Evolutionary conservation across 2,888 invertebrate species (phyloP), one percentile per base, ranked within the genome.

Genomic region (Drosophila maculinotata): DNA sequence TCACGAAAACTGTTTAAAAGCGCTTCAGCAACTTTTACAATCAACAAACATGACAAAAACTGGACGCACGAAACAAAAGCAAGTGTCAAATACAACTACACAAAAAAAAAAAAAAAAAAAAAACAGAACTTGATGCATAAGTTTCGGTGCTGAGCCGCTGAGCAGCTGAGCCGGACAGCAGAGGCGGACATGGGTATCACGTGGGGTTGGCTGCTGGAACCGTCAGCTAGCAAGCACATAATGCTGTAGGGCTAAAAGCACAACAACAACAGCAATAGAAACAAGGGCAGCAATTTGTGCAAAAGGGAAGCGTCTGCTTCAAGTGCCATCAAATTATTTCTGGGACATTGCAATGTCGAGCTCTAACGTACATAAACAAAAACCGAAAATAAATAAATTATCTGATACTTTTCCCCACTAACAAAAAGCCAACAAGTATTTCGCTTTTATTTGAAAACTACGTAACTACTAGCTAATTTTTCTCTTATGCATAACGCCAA

Each of bases 1-100:
- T 81, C 82, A 79, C 72, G 60, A 75, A 69, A 81, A 82, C 82
- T 84, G 82, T 81, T 81, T 75, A 84, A 81, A 87, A 87, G 87
- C 85, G 87, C 79, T 81, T 79, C 69, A 87, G 64, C 67, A 81
- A 81, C 87, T 81, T 81, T 84, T 67, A 75, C 87, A 81, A 81
- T 87, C 81, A 81, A 72, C 85, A 81, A 87, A 81, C 81, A 87
- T 81, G 81, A 81, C 87, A 81, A 83, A 80, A 83, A 80, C 84
- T 77, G 74, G 59, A 69, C 54, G 78, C 56, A 30, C 48, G 38
- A 62, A 59, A 80, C 66, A 78, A 83, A 83, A 69, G 54, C 68
- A 69, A 84, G 79, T 81, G 81, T 84, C 87, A 87, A 75, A 67
- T 42, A 67, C 36, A 66, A 45, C 23, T 17, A 28, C 39, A 38